Percentiles rank a stretch among this genome's conserved stretches.
Conservation (phyloP, 2,797 vertebrate genomes). For the Rousettus madagascariensis region DNA sequence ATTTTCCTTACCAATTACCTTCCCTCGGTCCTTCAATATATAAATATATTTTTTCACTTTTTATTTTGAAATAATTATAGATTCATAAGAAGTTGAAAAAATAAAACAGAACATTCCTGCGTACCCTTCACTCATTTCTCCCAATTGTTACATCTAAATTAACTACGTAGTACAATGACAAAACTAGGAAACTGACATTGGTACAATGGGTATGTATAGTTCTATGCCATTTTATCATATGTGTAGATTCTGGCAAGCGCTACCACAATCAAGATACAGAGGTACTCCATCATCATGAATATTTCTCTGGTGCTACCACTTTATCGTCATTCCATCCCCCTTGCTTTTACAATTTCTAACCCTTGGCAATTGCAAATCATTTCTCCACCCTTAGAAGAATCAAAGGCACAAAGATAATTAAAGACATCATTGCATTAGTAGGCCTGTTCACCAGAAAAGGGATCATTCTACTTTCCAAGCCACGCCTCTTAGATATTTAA, state of each 20-base stretch:
- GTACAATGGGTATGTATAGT: background rate
- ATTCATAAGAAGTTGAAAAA: background rate
- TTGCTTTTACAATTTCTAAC: background rate
- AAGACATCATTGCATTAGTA: background rate
- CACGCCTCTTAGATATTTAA: background rate
- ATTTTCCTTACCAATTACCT: background rate
- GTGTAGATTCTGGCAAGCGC: background rate
- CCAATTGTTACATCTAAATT: background rate
- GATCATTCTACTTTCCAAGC: background rate
- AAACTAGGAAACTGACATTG: background rate
- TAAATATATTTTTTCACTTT: background rate
- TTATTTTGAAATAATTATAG: background rate
- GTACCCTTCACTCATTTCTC: background rate
- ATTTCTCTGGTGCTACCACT: background rate
- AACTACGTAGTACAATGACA: background rate
- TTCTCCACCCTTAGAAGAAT: background rate
- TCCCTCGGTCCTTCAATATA: background rate
- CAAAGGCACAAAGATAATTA: background rate
- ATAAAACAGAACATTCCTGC: background rate
- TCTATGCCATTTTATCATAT: background rate
- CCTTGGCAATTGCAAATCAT: background rate
- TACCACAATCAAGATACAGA: background rate
- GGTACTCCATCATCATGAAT: background rate
- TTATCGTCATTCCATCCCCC: background rate
- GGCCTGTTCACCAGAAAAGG: background rate